Evolutionary conservation across 2,888 invertebrate genomes (phyloP), one percentile per base, ranked within the genome.

Genomic region (Teinopalpus imperialis): DNA sequence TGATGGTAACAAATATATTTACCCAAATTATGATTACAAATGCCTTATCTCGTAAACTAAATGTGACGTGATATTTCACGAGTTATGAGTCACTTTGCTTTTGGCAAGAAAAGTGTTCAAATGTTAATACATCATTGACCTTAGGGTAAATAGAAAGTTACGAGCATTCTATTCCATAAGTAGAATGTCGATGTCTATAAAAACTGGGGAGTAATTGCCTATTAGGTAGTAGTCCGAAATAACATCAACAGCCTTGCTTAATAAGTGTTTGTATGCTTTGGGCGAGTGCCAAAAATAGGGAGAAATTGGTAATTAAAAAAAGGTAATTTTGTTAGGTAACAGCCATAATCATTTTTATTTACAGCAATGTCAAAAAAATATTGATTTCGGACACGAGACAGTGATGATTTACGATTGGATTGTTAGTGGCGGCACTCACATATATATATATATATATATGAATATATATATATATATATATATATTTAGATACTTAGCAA

Each of bases 261-360:
- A 43, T 34, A 48, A 34, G 34, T 12, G 4, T 1, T n/a, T 31
- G 4, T 16, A 26, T 34, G 24, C 29, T n/a, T 21, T 50, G 50
- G 47, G 10, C 16, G 6, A 21, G 8, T 3, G 43, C 50, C 50
- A 50, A 32, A 30, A 34, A 16, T 31, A 9, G 41, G 16, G 43
- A 21, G 24, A 9, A 13, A 14, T 36, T 9, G 36, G 26, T 14
- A 27, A 21, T 14, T 20, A 29, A 26, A 8, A 41, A 44, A 44
- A 37, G 14, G 27, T 21, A n/a, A 35, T 36, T 46, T 30, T 43
- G 12, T 31, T 35, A 13, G 7, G 10, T 13, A 29, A 7, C 9
- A 43, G 6, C 10, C 6, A 29, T 35, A n/a, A 37, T 30, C 7
- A 23, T 24, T 21, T 9, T 31, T 14, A 4, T 35, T 26, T 1